Evolutionary conservation across 1,140 invertebrate genomes (phyloP).

Genomic region (Sycophila sp.): DNA sequence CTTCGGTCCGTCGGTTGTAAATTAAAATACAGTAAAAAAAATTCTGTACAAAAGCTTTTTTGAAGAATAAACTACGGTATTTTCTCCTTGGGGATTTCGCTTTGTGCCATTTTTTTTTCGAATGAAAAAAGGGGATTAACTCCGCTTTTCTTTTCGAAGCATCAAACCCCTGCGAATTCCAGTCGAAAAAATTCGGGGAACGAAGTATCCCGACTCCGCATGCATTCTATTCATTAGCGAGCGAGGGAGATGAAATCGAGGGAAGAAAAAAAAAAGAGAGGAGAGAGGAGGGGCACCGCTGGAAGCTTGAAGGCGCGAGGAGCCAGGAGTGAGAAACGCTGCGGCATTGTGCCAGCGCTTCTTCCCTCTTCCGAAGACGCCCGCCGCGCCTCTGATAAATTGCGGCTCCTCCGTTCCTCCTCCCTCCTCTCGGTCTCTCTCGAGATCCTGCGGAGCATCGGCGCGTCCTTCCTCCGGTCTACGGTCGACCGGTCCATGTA

Average conservation of each 20-base stretch:
- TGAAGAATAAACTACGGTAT: too few relatives aligned
- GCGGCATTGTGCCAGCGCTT: conserved; percentile 12
- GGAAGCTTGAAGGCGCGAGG: conserved; percentile 3
- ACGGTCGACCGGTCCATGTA: too few relatives aligned
- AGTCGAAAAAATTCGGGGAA: not conserved
- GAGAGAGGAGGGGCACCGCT: not conserved
- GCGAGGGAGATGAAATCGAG: not conserved
- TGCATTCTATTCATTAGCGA: not conserved
- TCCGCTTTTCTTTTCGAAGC: too few relatives aligned
- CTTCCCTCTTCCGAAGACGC: not conserved
- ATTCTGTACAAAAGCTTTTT: too few relatives aligned
- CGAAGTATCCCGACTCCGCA: not conserved
- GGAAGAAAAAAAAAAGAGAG: not conserved
- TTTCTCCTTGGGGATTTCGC: too few relatives aligned
- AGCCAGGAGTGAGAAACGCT: not conserved
- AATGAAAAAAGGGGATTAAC: too few relatives aligned
- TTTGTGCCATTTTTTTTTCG: too few relatives aligned
- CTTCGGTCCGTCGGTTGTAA: too few relatives aligned
- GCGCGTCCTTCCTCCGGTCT: too few relatives aligned
- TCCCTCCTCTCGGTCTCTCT: not conserved
- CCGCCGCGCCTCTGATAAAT: not conserved
- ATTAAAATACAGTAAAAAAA: too few relatives aligned
- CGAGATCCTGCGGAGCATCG: too few relatives aligned
- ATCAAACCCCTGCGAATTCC: not conserved
- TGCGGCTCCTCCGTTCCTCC: not conserved